Percentiles rank a stretch among this genome's conserved stretches.
Conservation (phyloP, 1,140 invertebrate species). For the Monochamus saltuarius region DNA sequence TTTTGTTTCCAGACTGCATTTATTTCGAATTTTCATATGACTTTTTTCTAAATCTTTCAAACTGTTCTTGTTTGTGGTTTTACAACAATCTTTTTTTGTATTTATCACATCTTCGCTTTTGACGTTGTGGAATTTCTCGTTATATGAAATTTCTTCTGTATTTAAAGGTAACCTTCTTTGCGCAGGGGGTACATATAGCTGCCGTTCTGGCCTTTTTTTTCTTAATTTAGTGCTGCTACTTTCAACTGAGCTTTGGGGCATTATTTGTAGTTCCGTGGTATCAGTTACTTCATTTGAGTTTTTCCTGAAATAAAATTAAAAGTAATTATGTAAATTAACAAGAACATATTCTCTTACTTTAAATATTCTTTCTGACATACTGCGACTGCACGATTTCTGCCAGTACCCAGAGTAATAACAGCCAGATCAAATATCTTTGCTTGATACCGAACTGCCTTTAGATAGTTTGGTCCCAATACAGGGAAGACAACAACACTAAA, state of each 20-base stretch:
- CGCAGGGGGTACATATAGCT: constrained; percentile 45
- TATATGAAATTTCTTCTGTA: constrained; percentile 9
- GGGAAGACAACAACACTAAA: constrained; percentile 46
- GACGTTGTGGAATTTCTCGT: not conserved
- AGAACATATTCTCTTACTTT: constrained; percentile 28
- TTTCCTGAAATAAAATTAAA: constrained; percentile 13
- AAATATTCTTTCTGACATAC: constrained; percentile 39
- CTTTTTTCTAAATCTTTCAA: not conserved
- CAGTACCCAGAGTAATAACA: constrained; percentile 33
- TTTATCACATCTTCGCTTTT: constrained; percentile 4
- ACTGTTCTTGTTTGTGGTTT: constrained; percentile 1
- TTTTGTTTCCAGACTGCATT: too few species aligned
- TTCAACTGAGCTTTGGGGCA: constrained; percentile 21
- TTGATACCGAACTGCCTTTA: constrained; percentile 42
- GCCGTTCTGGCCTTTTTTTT: constrained; percentile 37
- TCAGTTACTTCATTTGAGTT: constrained; percentile 13
- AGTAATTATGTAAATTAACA: not conserved
- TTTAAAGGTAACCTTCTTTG: constrained; percentile 33
- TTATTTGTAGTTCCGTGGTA: constrained; percentile 13
- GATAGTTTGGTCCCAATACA: constrained; percentile 40
- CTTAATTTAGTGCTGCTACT: constrained; percentile 14
- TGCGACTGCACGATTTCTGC: constrained; percentile 33
- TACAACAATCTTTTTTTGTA: constrained; percentile 2
- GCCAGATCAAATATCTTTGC: constrained; percentile 42
- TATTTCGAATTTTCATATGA: not conserved